Evolutionary conservation across 2,888 invertebrate species (phyloP).

Genomic region (Dorcus parallelipipedus): DNA sequence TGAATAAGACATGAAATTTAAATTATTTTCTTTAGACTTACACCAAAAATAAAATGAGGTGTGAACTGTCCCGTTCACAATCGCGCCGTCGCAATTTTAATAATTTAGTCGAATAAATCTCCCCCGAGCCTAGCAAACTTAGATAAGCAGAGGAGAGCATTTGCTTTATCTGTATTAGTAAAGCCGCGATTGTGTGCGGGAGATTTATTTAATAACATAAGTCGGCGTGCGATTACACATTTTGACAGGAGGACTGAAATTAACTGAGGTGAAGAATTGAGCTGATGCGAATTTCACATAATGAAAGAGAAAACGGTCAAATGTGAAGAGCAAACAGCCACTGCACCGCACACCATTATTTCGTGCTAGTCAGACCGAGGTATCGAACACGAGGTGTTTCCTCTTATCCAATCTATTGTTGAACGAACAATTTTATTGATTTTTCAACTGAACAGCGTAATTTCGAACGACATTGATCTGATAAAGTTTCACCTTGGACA

Average conservation of each 20-base stretch:
- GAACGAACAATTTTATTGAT: no score
- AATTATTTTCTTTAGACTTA: not conserved
- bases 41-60: slow-evolving; percentile 1
- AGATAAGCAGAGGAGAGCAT: slow-evolving; percentile 6
- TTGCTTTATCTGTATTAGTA: slow-evolving; percentile 10
- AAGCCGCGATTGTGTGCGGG: slow-evolving; percentile 4
- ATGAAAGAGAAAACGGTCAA: not conserved
- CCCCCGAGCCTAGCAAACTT: slow-evolving; percentile 3
- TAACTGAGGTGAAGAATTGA: no score
- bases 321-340: not conserved
- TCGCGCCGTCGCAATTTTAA: slow-evolving; percentile 2
- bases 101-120: not conserved
- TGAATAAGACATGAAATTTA: no score
- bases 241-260: no score
- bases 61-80: slow-evolving; percentile 3
- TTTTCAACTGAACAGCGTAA: no score
- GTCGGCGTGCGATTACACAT: not conserved
- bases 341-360: no score
- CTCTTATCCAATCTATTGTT: no score
- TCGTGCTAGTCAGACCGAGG: no score
- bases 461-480: no score
- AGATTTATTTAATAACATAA: slow-evolving; percentile 7
- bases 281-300: no score
- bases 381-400: no score
- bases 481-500: no score